Percentiles rank a stretch among this genome's conserved stretches.
These are phyloP conservation scores for Ovis aries DNA, from an alignment of 2,113 vertebrate genomes.

Conservation along the genomic window DNA sequence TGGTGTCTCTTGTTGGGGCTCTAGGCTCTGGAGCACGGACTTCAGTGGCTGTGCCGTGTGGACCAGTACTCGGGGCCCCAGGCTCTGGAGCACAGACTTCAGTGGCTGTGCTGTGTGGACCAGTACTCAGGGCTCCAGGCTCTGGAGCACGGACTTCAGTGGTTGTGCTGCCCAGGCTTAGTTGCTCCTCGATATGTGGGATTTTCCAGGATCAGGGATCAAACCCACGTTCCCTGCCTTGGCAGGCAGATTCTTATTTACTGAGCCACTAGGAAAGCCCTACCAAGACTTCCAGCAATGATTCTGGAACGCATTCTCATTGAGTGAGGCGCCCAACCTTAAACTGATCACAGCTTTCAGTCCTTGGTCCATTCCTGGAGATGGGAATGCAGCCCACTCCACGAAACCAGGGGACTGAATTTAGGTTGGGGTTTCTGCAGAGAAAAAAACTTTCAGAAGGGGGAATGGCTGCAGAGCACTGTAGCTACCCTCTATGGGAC, in stretches of 20 bases:
- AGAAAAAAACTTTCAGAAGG: not conserved
- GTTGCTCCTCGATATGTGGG: not conserved
- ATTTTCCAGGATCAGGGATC: not conserved
- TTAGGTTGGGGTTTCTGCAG: not conserved
- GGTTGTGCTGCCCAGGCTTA: not conserved
- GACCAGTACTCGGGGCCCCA: not conserved
- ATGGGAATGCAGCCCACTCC: not conserved
- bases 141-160: not conserved
- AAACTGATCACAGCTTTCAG: not conserved
- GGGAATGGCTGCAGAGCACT: no score
- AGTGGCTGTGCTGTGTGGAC: not conserved
- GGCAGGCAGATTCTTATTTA: not conserved
- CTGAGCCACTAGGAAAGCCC: not conserved
- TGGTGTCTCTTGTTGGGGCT: not conserved
- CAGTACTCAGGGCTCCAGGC: not conserved
- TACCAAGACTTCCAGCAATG: not conserved
- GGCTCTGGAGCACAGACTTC: rapidly evolving
- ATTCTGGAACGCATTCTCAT: not conserved
- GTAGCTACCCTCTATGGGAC: rapidly evolving
- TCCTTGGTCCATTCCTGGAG: not conserved
- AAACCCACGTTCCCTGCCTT: not conserved
- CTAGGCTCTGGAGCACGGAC: not conserved
- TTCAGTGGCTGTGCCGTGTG: not conserved
- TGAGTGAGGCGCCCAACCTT: not conserved
- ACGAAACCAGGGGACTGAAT: not conserved